Conservation (phyloP, 2,113 vertebrate genomes). For the Physeter macrocephalus region DNA sequence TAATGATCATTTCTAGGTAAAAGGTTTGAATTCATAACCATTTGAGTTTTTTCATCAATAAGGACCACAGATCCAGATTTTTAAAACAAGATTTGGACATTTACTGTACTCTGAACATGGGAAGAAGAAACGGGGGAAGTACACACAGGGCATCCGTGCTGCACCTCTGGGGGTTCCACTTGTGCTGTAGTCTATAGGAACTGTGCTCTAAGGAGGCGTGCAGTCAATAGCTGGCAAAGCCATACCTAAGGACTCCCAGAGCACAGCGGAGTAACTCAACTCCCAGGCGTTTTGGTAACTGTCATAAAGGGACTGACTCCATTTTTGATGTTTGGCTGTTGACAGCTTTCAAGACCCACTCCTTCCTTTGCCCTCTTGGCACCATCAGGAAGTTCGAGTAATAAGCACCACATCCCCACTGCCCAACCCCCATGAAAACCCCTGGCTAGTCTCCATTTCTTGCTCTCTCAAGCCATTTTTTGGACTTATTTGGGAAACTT, state of each 20-base stretch:
- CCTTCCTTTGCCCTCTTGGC: not conserved
- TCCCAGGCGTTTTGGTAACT: not conserved
- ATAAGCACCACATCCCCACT: not conserved
- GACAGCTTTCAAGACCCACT: not conserved
- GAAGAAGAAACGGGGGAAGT: not conserved
- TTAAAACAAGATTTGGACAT: not conserved
- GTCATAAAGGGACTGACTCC: not conserved
- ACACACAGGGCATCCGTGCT: not conserved
- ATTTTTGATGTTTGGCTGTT: not conserved
- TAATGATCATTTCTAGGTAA: not conserved
- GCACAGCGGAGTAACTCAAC: not conserved
- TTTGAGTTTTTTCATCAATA: not conserved
- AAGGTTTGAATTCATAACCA: not conserved
- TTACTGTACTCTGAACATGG: not conserved
- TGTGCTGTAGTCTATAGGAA: not conserved
- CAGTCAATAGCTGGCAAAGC: not conserved
- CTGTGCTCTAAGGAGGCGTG: accelerated
- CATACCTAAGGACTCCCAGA: not conserved
- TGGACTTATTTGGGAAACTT: not conserved
- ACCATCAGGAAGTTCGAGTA: not conserved
- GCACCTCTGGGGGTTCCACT: accelerated
- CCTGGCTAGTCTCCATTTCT: not conserved
- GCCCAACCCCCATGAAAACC: not conserved
- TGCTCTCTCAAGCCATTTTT: not conserved
- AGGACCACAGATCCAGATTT: not conserved